Evolutionary conservation across 1,140 invertebrate genomes (phyloP), one percentile per base, ranked within the genome.

Genomic region (Scaptomyza graminum): DNA sequence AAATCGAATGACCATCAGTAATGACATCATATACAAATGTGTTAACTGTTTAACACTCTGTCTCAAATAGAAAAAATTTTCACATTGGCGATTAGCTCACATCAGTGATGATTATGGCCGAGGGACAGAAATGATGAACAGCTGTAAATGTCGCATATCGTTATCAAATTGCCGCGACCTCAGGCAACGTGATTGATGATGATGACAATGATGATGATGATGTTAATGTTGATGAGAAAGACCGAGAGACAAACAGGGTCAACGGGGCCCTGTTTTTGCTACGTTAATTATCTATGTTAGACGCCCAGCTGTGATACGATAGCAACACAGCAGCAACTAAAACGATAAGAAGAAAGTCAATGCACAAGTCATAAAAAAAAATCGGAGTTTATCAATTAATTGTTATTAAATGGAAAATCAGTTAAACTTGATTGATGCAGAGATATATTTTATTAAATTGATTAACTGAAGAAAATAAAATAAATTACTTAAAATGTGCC

Each of bases 131-230:
- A 75, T 59, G 62, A 64, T 69, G 63, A 82, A 78, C 78, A 87
- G 82, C 80, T 87, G 82, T 87, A 87, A 87, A 69, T 87, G 82
- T 87, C 82, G 78, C 74, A 87, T n/a, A 87, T 82, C 63, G 79
- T 83, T 88, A 82, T 85, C 82, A 85, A 85, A 82, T 77, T 78
- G 81, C 68, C 55, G 68, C 56, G 60, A 59, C 54, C 31, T 18
- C 74, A 50, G 51, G 9, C 55, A 57, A 62, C 50, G 65, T 70
- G 65, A 62, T 78, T 74, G 81, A 87, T 85, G 78, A 87, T 85
- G 82, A 81, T 85, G 82, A 77, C 69, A 76, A 87, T 85, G 78
- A 87, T 85, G 82, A 81, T 85, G 82, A 77, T 85, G 69, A 64
- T 59, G 69, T 46, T 50, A 44, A 43, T 28, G 49, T 8, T 34